phyloP scores from a whole-genome alignment of 2,888 invertebrate genomes.

The Caenorhabditis drosophilae region DNA sequence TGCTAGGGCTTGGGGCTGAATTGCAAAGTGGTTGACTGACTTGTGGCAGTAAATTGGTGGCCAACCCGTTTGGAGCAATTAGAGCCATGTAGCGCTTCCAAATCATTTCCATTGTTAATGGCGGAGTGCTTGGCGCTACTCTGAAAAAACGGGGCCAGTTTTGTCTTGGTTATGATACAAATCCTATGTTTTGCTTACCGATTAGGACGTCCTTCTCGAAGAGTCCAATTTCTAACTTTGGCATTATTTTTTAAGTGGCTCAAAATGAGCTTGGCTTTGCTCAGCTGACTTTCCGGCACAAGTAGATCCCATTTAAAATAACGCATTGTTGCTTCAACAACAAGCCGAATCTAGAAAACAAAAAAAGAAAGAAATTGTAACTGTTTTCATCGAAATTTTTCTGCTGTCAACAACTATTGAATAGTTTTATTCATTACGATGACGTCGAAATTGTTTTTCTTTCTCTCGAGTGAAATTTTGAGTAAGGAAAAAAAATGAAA shows the following conservation, averaged over 20 bases:
- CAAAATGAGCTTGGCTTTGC: constrained; percentile 58
- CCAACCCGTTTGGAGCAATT: constrained; percentile 58
- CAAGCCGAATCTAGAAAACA: constrained; percentile 60
- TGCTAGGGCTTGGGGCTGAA: constrained; percentile 20
- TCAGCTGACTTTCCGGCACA: constrained; percentile 61
- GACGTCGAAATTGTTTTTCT: constrained; percentile 7
- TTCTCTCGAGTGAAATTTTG: too few relatives aligned
- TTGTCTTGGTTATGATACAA: too few relatives aligned
- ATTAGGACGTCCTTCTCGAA: constrained; percentile 67
- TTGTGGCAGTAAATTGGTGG: constrained; percentile 52
- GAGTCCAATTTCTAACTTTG: constrained; percentile 68
- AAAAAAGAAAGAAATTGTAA: not conserved
- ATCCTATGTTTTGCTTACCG: too few relatives aligned
- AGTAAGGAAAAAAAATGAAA: too few relatives aligned
- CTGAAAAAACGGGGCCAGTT: constrained; percentile 30
- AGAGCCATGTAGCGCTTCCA: constrained; percentile 63
- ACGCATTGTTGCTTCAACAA: constrained; percentile 65
- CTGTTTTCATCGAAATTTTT: not conserved
- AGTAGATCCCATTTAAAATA: constrained; percentile 68
- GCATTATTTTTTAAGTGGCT: constrained; percentile 68
- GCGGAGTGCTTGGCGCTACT: constrained; percentile 44
- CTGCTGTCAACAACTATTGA: not conserved
- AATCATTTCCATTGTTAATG: constrained; percentile 55
- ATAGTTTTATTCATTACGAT: not conserved
- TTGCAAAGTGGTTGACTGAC: constrained; percentile 9